These are phyloP conservation scores for Nibea albiflora DNA, from an alignment of 2,113 vertebrate genomes.

Conservation along the genomic window DNA sequence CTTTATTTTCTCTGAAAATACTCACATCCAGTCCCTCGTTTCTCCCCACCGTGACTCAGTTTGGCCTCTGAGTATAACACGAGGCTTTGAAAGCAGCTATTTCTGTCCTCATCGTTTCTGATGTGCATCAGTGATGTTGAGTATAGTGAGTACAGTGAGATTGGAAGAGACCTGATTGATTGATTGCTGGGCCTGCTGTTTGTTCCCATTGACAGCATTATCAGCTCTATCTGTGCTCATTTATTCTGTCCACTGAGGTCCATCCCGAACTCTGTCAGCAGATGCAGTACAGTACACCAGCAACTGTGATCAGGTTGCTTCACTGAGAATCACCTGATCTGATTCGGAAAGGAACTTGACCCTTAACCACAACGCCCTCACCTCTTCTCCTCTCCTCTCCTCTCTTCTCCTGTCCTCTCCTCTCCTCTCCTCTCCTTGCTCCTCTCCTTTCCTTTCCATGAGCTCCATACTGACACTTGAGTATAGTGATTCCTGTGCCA, in stretches of 20 bases:
- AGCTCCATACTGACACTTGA: slow-evolving; percentile 26
- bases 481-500: slow-evolving; percentile 51
- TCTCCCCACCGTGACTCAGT: background rate
- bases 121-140: slow-evolving; percentile 8
- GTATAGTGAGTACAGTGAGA: slow-evolving; percentile 13
- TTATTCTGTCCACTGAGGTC: slow-evolving; percentile 55
- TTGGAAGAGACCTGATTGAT: slow-evolving; percentile 53
- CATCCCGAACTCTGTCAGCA: slow-evolving; percentile 55
- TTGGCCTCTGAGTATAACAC: slow-evolving; percentile 37
- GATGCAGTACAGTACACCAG: slow-evolving; percentile 45
- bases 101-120: slow-evolving; percentile 37
- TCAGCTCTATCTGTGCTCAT: slow-evolving; percentile 55
- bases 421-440: background rate
- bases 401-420: background rate
- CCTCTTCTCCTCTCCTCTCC: background rate
- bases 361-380: slow-evolving; percentile 57
- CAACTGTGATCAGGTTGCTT: slow-evolving; percentile 72
- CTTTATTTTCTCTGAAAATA: slow-evolving; percentile 47
- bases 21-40: slow-evolving; percentile 8
- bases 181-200: slow-evolving; percentile 49
- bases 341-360: slow-evolving; percentile 80
- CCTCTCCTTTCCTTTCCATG: background rate
- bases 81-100: slow-evolving; percentile 50
- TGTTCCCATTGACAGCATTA: slow-evolving; percentile 61
- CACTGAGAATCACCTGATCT: slow-evolving; percentile 71